Percentiles rank a stretch among this genome's conserved stretches.
phyloP scores from a whole-genome alignment of 2,888 invertebrate species.

The Adelognathus sp. region DNA sequence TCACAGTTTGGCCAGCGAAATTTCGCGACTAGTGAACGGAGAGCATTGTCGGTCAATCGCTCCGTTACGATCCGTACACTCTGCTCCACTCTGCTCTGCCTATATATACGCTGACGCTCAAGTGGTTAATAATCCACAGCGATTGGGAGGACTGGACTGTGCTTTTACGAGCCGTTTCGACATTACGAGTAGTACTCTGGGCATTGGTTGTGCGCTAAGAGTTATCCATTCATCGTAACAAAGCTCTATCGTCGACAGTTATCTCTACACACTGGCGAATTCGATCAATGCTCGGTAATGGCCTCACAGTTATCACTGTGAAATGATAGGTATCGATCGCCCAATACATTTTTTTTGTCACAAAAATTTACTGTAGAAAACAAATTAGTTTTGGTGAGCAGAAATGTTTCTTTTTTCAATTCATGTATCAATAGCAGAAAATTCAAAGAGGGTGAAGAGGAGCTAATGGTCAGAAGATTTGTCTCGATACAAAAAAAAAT shows the following conservation, averaged over 20 bases:
- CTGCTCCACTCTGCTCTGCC: not conserved
- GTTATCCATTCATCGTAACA: slow-evolving; percentile 41
- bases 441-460: too few relatives aligned
- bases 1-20: not conserved
- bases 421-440: too few relatives aligned
- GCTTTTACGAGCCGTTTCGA: slow-evolving; percentile 4
- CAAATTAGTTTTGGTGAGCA: too few relatives aligned
- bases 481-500: not conserved
- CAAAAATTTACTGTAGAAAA: too few relatives aligned
- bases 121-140: slow-evolving; percentile 65
- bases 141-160: slow-evolving; percentile 53
- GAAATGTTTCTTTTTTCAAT: too few relatives aligned
- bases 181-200: not conserved
- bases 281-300: too few relatives aligned
- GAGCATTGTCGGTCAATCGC: slow-evolving; percentile 31
- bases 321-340: too few relatives aligned
- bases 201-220: not conserved
- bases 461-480: too few relatives aligned
- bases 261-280: not conserved
- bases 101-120: slow-evolving; percentile 48
- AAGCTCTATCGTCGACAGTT: not conserved
- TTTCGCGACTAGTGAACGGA: not conserved
- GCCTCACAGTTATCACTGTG: too few relatives aligned
- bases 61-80: slow-evolving; percentile 18
- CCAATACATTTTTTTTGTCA: too few relatives aligned